Evolutionary conservation across 2,888 invertebrate species (phyloP).

Genomic region (Junonia oenone): DNA sequence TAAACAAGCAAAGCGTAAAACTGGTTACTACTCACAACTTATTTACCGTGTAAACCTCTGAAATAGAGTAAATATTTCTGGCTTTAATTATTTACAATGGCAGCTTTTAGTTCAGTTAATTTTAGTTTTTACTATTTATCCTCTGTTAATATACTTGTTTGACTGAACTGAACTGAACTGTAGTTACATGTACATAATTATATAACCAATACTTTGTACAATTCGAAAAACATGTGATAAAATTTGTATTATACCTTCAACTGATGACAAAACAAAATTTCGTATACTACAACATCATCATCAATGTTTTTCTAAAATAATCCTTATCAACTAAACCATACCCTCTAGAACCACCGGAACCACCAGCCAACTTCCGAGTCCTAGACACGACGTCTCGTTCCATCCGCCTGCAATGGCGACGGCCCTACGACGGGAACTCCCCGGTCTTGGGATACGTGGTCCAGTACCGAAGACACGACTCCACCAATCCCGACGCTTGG

Average conservation of each 20-base stretch:
- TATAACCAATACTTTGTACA: too few species aligned
- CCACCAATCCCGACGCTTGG: slow-evolving; percentile 76
- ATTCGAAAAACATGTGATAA: too few species aligned
- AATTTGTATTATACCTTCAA: too few species aligned
- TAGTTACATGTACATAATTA: too few species aligned
- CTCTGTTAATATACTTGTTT: too few species aligned
- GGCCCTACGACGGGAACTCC: slow-evolving; percentile 89
- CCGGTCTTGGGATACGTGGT: slow-evolving; percentile 88
- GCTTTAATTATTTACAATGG: slow-evolving; percentile 11
- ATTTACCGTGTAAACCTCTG: slow-evolving; percentile 26
- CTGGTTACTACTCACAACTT: slow-evolving; percentile 24
- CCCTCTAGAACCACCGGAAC: slow-evolving; percentile 85
- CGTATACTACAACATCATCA: too few species aligned
- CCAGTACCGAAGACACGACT: slow-evolving; percentile 83
- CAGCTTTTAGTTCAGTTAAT: slow-evolving; percentile 8
- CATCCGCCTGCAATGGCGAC: slow-evolving; percentile 82
- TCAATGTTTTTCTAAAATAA: too few species aligned
- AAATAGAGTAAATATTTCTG: slow-evolving; percentile 24
- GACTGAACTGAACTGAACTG: too few species aligned
- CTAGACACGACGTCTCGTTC: slow-evolving; percentile 83
- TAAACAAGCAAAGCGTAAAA: slow-evolving; percentile 26
- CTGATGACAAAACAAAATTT: too few species aligned
- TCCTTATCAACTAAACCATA: too few species aligned
- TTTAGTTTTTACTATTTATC: too few species aligned
- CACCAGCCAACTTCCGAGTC: slow-evolving; percentile 82